These are phyloP conservation scores for Crepidodera aurea DNA, from an alignment of 2,888 invertebrate genomes.

Conservation along the genomic window DNA sequence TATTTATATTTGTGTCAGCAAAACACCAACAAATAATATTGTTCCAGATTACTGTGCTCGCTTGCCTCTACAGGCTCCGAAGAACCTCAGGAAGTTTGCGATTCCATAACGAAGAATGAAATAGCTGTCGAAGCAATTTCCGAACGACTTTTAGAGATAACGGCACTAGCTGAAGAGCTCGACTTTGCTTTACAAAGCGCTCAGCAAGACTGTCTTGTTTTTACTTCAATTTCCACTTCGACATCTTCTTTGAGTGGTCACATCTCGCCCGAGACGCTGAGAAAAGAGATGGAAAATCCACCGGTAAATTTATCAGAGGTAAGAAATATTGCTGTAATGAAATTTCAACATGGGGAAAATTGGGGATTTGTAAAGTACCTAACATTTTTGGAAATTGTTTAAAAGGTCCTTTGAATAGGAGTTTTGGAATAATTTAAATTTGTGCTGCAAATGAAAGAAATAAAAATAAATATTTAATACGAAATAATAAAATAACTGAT, in stretches of 20 bases:
- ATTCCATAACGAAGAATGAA: conserved; percentile 61
- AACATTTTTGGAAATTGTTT: too few relatives aligned
- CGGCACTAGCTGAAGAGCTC: conserved; percentile 72
- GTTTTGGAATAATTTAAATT: too few relatives aligned
- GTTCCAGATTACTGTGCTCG: conserved; percentile 38
- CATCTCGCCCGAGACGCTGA: conserved; percentile 31
- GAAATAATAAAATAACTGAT: background rate
- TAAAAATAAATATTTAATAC: too few relatives aligned
- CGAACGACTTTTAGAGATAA: conserved; percentile 71
- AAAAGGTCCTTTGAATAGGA: too few relatives aligned
- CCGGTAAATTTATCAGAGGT: conserved; percentile 40
- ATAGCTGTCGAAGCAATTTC: conserved; percentile 73
- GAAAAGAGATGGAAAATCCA: conserved; percentile 42
- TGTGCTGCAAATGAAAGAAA: too few relatives aligned
- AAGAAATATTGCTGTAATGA: conserved; percentile 32
- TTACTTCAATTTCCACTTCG: conserved; percentile 47
- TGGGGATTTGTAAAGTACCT: too few relatives aligned
- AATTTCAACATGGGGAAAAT: too few relatives aligned
- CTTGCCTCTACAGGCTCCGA: conserved; percentile 32
- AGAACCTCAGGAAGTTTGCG: conserved; percentile 42
- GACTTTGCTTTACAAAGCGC: conserved; percentile 68
- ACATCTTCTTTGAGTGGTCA: conserved; percentile 34
- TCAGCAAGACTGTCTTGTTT: conserved; percentile 59
- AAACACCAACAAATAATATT: too few relatives aligned
- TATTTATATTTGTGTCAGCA: too few relatives aligned